Evolutionary conservation across 2,888 invertebrate genomes (phyloP), one percentile per base, ranked within the genome.

Genomic region (Lithodes maja): DNA sequence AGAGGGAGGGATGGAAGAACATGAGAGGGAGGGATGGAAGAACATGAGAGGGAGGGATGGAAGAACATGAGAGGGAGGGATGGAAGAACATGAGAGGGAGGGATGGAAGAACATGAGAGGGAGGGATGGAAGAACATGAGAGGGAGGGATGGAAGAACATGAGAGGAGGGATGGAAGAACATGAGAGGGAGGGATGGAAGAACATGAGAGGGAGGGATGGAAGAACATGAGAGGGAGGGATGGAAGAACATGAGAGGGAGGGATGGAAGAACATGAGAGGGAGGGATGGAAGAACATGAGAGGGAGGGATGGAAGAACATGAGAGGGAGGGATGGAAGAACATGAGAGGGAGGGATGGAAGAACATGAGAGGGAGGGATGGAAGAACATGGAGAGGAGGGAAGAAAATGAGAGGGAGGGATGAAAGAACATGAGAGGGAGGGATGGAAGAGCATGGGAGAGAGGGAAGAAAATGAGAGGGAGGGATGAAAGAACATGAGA

Each of bases 201-300:
- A 54, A 53, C 50, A 53, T 53, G 52, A 80, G 80, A 80, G 80
- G 53, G 80, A 80, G 54, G 53, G 80, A 80, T 12, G 53, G 80
- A 80, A 53, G 53, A 53, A 80, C 53, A 80, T 52, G 50, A 15
- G 50, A 50, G 50, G 52, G 3, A 33, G 50, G 3, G 3, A 7
- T 52, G 53, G 5, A 33, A 33, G 33, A 33, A 33, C 33, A 33
- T 33, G 33, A 33, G 33, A 33, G 33, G 33, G 33, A 33, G 33
- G 33, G 33, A 33, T 33, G 33, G 33, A 33, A 33, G 33, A 33
- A 33, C 33, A 33, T 33, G 33, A 33, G 33, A 33, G 33, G 33
- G 33, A 33, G 33, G 33, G 33, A 33, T 33, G 33, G 33, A 33
- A 33, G 33, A 33, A 33, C 33, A 33, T 33, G 33, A 0, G 33